phyloP scores from a whole-genome alignment of 2,797 vertebrate genomes.

The Micromesistius poutassou region DNA sequence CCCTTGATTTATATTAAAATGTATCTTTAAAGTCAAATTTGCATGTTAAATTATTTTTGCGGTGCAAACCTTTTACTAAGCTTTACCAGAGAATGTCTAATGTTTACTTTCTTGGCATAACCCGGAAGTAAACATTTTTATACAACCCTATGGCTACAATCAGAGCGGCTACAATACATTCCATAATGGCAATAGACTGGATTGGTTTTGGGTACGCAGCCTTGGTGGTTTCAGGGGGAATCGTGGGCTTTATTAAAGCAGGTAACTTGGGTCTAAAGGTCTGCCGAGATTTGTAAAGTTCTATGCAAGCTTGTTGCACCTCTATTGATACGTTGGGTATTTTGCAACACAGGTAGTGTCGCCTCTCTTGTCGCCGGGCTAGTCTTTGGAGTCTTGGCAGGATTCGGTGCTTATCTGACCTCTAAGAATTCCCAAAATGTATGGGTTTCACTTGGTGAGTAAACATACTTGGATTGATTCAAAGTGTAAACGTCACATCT shows the following conservation, averaged over 20 bases:
- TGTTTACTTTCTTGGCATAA: background rate
- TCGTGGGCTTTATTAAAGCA: slow-evolving; percentile 83
- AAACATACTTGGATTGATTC: background rate
- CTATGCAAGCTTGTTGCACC: background rate
- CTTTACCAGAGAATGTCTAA: too few relatives aligned
- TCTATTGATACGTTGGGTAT: background rate
- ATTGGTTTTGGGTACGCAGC: slow-evolving; percentile 81
- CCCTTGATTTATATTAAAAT: background rate
- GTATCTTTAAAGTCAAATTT: background rate
- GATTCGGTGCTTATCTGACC: slow-evolving; percentile 81
- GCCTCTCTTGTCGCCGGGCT: slow-evolving; percentile 85
- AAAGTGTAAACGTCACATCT: background rate
- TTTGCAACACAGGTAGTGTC: slow-evolving; percentile 75
- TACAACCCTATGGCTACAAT: too few relatives aligned
- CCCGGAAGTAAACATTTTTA: background rate
- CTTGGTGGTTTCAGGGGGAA: slow-evolving; percentile 79
- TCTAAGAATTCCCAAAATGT: slow-evolving; percentile 82
- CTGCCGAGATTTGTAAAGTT: background rate
- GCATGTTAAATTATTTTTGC: background rate
- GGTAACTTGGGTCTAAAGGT: slow-evolving; percentile 58
- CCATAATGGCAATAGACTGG: slow-evolving; percentile 80
- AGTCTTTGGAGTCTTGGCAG: slow-evolving; percentile 83
- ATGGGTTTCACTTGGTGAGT: slow-evolving; percentile 86
- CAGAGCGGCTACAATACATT: background rate
- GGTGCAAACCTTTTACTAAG: background rate